Evolutionary conservation across 2,797 vertebrate species (phyloP).

Genomic region (Gambusia yucatana): DNA sequence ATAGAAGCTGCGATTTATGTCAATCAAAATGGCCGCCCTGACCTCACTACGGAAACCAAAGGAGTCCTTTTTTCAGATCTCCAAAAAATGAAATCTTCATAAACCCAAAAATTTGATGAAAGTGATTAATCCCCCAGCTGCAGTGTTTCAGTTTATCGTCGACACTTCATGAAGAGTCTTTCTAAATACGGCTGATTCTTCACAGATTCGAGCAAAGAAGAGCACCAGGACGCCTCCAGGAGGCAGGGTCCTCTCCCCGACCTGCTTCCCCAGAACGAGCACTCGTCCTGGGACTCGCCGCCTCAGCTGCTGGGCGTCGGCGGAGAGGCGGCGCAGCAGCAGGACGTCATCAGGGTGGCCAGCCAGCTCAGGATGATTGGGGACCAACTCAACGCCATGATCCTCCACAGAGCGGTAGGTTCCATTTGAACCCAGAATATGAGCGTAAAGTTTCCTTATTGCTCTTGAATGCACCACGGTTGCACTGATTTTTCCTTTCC

Average conservation of each 20-base stretch:
- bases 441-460: not conserved
- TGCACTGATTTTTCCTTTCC: not conserved
- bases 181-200: too few relatives aligned
- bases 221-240: slow-evolving; percentile 30
- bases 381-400: slow-evolving; percentile 72
- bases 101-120: too few relatives aligned
- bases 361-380: slow-evolving; percentile 76
- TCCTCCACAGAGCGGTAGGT: slow-evolving; percentile 76
- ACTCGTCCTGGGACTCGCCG: slow-evolving; percentile 22
- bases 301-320: slow-evolving; percentile 29
- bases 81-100: too few relatives aligned
- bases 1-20: too few relatives aligned
- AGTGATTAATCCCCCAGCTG: too few relatives aligned
- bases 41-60: too few relatives aligned
- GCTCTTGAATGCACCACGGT: not conserved
- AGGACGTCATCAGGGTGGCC: slow-evolving; percentile 66
- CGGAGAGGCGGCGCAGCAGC: slow-evolving; percentile 43
- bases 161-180: too few relatives aligned
- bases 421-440: not conserved
- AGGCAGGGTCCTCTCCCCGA: slow-evolving; percentile 58
- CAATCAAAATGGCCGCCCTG: too few relatives aligned
- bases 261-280: slow-evolving; percentile 64
- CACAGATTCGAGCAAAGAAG: slow-evolving; percentile 47
- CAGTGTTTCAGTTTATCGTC: too few relatives aligned
- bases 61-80: too few relatives aligned